Evolutionary conservation across 2,797 vertebrate genomes (phyloP).

Genomic region (Selene dorsalis): DNA sequence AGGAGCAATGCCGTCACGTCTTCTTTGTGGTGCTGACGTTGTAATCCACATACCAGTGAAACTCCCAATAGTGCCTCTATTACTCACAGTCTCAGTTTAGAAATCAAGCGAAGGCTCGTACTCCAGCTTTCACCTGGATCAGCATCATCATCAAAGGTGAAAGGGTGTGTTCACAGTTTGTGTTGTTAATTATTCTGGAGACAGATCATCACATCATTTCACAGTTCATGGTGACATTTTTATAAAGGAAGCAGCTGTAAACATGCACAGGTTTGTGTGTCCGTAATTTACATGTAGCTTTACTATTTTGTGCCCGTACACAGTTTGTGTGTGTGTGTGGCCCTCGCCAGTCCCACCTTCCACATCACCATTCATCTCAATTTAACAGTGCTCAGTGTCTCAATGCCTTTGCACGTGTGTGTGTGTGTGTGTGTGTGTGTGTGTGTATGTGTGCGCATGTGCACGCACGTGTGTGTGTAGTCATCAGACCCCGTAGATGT

Average conservation of each 20-base stretch:
- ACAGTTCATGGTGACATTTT: too few relatives aligned
- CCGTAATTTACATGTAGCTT: too few relatives aligned
- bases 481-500: conserved; percentile 82
- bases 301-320: background rate
- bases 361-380: conserved; percentile 86
- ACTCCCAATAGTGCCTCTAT: background rate
- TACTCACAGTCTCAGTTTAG: background rate
- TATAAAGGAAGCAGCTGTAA: background rate
- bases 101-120: background rate
- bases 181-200: background rate
- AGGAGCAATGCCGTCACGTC: too few relatives aligned
- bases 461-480: conserved; percentile 52
- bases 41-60: background rate
- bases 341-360: conserved; percentile 54
- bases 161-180: background rate
- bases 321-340: background rate
- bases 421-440: conserved; percentile 65
- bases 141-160: background rate
- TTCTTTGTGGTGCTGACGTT: background rate
- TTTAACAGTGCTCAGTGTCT: conserved; percentile 82
- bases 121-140: background rate
- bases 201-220: background rate
- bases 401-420: conserved; percentile 29
- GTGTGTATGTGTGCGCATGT: conserved; percentile 66
- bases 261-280: background rate